phyloP scores from a whole-genome alignment of 2,797 vertebrate species.

The Acanthiza pusilla region DNA sequence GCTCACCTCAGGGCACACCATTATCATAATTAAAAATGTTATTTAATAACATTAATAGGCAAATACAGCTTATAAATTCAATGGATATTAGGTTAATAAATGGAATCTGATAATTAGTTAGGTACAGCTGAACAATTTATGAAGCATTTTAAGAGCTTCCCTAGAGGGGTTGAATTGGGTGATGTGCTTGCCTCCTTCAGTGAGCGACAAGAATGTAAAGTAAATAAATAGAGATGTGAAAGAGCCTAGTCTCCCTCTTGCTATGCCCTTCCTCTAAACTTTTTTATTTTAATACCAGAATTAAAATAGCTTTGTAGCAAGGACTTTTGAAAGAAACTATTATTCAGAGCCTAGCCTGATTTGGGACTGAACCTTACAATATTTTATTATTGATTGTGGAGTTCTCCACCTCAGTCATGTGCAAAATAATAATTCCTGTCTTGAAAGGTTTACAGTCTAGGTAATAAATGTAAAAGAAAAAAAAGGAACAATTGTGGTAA shows the following conservation, averaged over 20 bases:
- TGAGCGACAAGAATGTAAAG: background rate
- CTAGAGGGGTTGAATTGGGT: background rate
- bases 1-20: background rate
- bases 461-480: background rate
- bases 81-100: background rate
- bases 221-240: background rate
- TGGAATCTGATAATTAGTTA: background rate
- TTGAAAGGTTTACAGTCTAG: background rate
- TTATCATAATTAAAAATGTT: background rate
- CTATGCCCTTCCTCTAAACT: background rate
- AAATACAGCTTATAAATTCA: background rate
- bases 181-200: background rate
- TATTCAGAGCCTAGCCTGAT: background rate
- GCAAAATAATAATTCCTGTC: background rate
- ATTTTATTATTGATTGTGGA: accelerated
- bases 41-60: background rate
- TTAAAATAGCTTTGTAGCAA: background rate
- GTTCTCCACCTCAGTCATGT: background rate
- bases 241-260: background rate
- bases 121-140: background rate
- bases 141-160: background rate
- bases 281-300: background rate
- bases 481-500: background rate
- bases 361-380: background rate
- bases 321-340: background rate